Evolutionary conservation across 2,888 invertebrate species (phyloP).

Genomic region (Therioaphis trifolii): DNA sequence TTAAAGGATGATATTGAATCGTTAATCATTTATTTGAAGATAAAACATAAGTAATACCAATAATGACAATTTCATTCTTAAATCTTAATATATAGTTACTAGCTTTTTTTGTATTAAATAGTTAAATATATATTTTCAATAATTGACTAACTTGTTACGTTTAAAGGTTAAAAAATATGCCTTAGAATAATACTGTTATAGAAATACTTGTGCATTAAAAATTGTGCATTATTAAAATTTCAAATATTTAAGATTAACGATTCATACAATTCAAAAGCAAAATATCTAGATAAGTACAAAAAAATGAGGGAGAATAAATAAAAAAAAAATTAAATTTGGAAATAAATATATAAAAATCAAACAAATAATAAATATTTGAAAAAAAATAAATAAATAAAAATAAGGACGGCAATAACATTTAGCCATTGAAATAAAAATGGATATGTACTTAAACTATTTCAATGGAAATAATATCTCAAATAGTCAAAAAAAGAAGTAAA

Average conservation of each 20-base stretch:
- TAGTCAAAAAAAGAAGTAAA: neutral
- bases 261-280: constrained; percentile 19
- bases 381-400: constrained; percentile 31
- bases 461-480: constrained; percentile 22
- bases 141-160: neutral
- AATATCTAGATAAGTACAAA: constrained; percentile 47
- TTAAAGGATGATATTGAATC: constrained; percentile 36
- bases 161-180: constrained; percentile 18
- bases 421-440: constrained; percentile 41
- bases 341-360: constrained; percentile 58
- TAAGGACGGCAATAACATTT: constrained; percentile 54
- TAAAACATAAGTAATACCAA: neutral
- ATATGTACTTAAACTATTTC: constrained; percentile 34
- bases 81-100: neutral
- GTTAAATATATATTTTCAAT: neutral
- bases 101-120: constrained; percentile 18
- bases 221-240: constrained; percentile 34
- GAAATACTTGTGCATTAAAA: constrained; percentile 31
- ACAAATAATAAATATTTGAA: constrained; percentile 57
- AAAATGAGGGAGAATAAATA: constrained; percentile 34
- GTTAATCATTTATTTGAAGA: constrained; percentile 46
- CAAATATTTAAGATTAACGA: constrained; percentile 42
- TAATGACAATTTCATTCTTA: neutral
- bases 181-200: neutral
- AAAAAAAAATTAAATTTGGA: constrained; percentile 25